Evolutionary conservation across 2,113 vertebrate species (phyloP).

Genomic region (Eptesicus fuscus): DNA sequence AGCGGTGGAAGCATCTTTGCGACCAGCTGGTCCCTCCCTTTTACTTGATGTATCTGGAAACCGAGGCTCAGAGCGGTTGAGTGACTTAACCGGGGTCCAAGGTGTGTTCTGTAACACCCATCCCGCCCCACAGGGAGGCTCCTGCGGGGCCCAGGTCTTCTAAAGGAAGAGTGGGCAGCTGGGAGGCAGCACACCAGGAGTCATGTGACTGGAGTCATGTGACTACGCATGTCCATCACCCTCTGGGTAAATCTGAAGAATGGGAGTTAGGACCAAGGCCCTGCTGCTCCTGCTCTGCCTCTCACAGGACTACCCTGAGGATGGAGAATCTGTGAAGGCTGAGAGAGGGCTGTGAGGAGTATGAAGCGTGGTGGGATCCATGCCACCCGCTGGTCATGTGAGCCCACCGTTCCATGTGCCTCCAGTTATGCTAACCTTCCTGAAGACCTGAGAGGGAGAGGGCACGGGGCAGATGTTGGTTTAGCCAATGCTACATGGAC

Average conservation of each 20-base stretch:
- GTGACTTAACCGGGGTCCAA: not conserved
- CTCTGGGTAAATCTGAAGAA: not conserved
- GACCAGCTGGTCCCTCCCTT: not conserved
- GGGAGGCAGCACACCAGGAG: not conserved
- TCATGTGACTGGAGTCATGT: not conserved
- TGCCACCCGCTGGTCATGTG: rapidly evolving
- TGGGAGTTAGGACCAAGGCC: not conserved
- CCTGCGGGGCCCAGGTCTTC: not conserved
- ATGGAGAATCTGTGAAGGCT: rapidly evolving
- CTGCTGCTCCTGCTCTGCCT: not conserved
- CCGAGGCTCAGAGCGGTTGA: not conserved
- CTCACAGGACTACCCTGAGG: not conserved
- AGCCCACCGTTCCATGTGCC: not conserved
- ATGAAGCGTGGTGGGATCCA: not conserved
- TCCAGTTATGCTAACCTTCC: not conserved
- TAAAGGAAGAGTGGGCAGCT: not conserved
- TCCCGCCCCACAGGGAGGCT: not conserved
- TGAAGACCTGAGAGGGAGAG: not conserved
- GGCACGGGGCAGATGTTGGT: rapidly evolving
- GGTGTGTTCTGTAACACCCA: not conserved
- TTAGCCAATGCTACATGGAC: not conserved
- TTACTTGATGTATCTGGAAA: not conserved
- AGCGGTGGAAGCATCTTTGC: not conserved
- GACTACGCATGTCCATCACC: rapidly evolving
- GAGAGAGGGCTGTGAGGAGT: not conserved